A percentile compares a stretch with the other conserved stretches of the same genome.
Conservation (phyloP, 1,140 invertebrate species). For the Atta texana region DNA sequence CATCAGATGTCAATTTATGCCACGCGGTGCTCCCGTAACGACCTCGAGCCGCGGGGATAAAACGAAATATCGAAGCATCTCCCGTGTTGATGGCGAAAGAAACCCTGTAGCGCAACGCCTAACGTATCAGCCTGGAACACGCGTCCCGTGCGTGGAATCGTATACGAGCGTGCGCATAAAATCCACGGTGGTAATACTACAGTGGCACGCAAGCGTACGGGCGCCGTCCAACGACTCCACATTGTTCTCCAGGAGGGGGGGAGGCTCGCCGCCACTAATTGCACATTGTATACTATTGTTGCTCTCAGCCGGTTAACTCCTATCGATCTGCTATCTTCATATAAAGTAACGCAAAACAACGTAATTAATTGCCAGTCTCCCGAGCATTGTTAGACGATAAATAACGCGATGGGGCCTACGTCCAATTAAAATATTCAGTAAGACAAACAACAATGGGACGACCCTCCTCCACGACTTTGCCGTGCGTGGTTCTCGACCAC, state of each 20-base stretch:
- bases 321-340: slow-evolving; percentile 86
- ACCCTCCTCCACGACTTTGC: slow-evolving; percentile 64
- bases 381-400: slow-evolving; percentile 85
- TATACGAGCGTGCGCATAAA: slow-evolving; percentile 49
- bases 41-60: slow-evolving; percentile 34
- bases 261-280: slow-evolving; percentile 83
- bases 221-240: slow-evolving; percentile 76
- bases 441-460: slow-evolving; percentile 86
- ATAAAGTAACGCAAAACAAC: slow-evolving; percentile 86
- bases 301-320: slow-evolving; percentile 81
- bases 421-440: slow-evolving; percentile 86
- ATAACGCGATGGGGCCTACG: slow-evolving; percentile 80
- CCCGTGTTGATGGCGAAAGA: slow-evolving; percentile 47
- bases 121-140: slow-evolving; percentile 26
- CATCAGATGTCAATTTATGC: slow-evolving; percentile 35
- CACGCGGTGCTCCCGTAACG: slow-evolving; percentile 38
- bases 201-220: slow-evolving; percentile 75
- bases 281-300: slow-evolving; percentile 85
- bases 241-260: slow-evolving; percentile 79
- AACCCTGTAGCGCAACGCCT: slow-evolving; percentile 28
- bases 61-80: slow-evolving; percentile 12
- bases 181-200: slow-evolving; percentile 67
- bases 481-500: slow-evolving; percentile 53
- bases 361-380: slow-evolving; percentile 86
- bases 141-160: slow-evolving; percentile 53